These are phyloP conservation scores for Phaetusa simplex DNA, from an alignment of 2,113 vertebrate genomes.

Conservation along the genomic window DNA sequence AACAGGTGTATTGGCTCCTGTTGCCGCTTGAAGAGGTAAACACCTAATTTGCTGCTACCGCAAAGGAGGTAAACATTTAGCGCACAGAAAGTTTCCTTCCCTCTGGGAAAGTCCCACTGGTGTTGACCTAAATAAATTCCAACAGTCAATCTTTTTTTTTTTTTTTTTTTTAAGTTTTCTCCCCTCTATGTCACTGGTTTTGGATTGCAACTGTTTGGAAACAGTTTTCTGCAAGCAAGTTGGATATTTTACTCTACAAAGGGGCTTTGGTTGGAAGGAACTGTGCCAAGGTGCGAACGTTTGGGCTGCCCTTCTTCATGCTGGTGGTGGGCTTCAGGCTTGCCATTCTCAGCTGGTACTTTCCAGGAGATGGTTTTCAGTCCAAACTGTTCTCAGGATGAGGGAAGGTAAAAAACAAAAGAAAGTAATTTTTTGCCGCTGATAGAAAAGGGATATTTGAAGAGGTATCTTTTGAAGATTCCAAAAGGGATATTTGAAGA, in stretches of 20 bases:
- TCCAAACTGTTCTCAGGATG: neutral
- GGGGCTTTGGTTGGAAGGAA: neutral
- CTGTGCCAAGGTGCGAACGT: neutral
- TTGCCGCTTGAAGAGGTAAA: constrained; percentile 47
- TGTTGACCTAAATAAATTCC: constrained; percentile 27
- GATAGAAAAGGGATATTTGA: neutral
- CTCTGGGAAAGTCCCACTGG: neutral
- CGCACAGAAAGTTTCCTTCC: neutral
- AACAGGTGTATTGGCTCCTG: constrained; percentile 60
- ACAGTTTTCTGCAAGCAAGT: neutral
- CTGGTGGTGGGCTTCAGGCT: neutral
- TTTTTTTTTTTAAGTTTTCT: neutral
- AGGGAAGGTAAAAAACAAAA: neutral
- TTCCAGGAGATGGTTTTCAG: neutral
- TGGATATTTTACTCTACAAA: neutral
- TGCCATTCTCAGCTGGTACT: neutral
- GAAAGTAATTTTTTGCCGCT: neutral
- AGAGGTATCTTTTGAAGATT: neutral
- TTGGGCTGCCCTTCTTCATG: neutral
- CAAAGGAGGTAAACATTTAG: constrained; percentile 44
- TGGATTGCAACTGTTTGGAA: neutral
- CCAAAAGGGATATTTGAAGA: neutral
- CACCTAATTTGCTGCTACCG: constrained; percentile 34
- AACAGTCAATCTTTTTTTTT: neutral
- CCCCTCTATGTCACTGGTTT: neutral